Evolutionary conservation across 2,888 invertebrate species (phyloP).

Genomic region (Cheilosia variabilis): DNA sequence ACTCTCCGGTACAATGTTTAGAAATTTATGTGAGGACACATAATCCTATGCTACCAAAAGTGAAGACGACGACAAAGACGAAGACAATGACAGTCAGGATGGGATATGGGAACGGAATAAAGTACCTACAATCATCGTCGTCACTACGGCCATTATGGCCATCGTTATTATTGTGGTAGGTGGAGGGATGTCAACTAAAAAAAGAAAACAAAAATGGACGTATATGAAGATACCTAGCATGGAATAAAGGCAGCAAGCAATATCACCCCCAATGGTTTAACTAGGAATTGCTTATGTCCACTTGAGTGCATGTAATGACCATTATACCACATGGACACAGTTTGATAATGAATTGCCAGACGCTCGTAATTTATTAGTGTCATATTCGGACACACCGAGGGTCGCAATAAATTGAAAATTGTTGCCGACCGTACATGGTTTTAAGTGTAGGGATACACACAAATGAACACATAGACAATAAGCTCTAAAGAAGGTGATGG

Average conservation of each 20-base stretch:
- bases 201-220: conserved; percentile 10
- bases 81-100: conserved; percentile 9
- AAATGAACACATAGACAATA: background rate
- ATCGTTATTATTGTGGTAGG: conserved; percentile 8
- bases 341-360: conserved; percentile 64
- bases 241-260: conserved; percentile 8
- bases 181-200: background rate
- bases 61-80: conserved; percentile 27
- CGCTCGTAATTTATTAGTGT: conserved; percentile 59
- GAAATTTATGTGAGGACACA: conserved; percentile 59
- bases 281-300: conserved; percentile 52
- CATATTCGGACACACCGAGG: conserved; percentile 41
- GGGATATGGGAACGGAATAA: background rate
- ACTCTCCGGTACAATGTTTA: conserved; percentile 42
- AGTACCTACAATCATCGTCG: conserved; percentile 52
- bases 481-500: background rate
- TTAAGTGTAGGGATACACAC: background rate
- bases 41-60: conserved; percentile 48
- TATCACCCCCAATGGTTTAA: conserved; percentile 33
- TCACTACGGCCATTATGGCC: conserved; percentile 37
- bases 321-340: conserved; percentile 53
- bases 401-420: conserved; percentile 52
- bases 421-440: conserved; percentile 25
- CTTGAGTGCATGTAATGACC: conserved; percentile 58
- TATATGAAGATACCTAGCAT: conserved; percentile 21